Evolutionary conservation across 2,113 vertebrate species (phyloP), one percentile per base, ranked within the genome.

Genomic region (Morone chrysops): DNA sequence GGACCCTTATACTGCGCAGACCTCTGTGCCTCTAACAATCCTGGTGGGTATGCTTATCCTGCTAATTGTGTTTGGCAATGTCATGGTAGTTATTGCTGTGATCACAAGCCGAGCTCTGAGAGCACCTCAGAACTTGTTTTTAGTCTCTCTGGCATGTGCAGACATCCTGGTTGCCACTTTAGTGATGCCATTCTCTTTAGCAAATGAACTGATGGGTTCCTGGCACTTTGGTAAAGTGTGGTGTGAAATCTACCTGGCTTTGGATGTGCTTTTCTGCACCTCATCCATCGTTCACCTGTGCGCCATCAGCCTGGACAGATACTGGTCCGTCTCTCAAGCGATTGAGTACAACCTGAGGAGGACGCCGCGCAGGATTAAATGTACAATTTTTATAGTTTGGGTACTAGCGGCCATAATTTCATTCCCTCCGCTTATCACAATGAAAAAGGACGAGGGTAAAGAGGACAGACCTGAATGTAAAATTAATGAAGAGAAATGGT

Each of bases 261-360:
- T 99, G 87, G 97, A 99, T 53, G 97, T 99, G 68, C 95, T 99
- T 11, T 99, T 99, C 91, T 99, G 97, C 94, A 99, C 97, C 45
- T 98, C 97, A 87, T 94, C 94, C n/a, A 94, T 94, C 22, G 86
- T 93, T 48, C 93, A 94, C 74, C 86, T 94, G 85, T 98, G 97
- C 40, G 96, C 97, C 87, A 99, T 99, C 93, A 98, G 97, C 94
- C 87, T 99, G 88, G 97, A 99, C 92, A 95, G 97, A 7, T 99
- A 97, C 95, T 99, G 97, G 97, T 99, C 97, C 71, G 95, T 99
- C 82, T 97, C 96, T 0, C 96, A 96, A 90, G 97, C 97, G 61
- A 95, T 98, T 0, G 95, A 97, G 87, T 97, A 98, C 94, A 99
- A 98, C 90, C 90, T 96, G 83, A 97, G 96, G 84, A 96, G 97